Conservation (phyloP, 1,140 invertebrate genomes). For the Physella acuta region DNA sequence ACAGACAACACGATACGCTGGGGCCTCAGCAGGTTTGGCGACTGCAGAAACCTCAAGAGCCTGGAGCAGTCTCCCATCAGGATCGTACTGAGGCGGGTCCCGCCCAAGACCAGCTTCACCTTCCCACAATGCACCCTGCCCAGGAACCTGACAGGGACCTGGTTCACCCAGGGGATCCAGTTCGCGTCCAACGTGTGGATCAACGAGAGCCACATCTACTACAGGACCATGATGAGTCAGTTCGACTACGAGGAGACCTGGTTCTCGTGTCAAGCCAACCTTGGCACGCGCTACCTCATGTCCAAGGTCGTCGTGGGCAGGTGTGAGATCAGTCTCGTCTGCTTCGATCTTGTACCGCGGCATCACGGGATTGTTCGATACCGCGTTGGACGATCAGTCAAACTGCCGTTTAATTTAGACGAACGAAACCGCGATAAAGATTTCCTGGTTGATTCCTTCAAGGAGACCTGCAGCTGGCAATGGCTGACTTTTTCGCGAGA, state of each 20-base stretch:
- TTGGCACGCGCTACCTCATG: slow-evolving; percentile 19
- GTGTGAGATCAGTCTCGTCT: slow-evolving; percentile 93
- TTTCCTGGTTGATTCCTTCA: slow-evolving; percentile 45
- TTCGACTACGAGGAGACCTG: slow-evolving; percentile 26
- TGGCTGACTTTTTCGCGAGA: slow-evolving; percentile 55
- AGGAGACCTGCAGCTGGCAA: slow-evolving; percentile 55
- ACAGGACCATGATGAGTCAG: slow-evolving; percentile 11
- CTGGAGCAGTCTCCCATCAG: slow-evolving; percentile 8
- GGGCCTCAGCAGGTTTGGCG: slow-evolving; percentile 21
- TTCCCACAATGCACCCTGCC: slow-evolving; percentile 16
- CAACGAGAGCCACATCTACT: slow-evolving; percentile 22
- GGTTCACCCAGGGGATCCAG: slow-evolving; percentile 25
- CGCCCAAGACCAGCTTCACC: slow-evolving; percentile 13
- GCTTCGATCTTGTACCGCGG: slow-evolving; percentile 91
- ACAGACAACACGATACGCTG: slow-evolving; percentile 23
- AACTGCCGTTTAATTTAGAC: background rate
- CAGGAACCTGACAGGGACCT: slow-evolving; percentile 17
- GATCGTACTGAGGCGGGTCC: slow-evolving; percentile 11
- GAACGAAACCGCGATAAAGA: background rate
- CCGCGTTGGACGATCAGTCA: slow-evolving; percentile 70
- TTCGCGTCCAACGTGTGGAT: slow-evolving; percentile 24
- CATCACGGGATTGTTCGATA: slow-evolving; percentile 95
- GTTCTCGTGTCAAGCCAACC: slow-evolving; percentile 21
- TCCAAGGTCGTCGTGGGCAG: slow-evolving; percentile 23
- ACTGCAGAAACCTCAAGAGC: slow-evolving; percentile 19